Evolutionary conservation across 2,797 vertebrate genomes (phyloP).

Genomic region (Hipposideros larvatus): DNA sequence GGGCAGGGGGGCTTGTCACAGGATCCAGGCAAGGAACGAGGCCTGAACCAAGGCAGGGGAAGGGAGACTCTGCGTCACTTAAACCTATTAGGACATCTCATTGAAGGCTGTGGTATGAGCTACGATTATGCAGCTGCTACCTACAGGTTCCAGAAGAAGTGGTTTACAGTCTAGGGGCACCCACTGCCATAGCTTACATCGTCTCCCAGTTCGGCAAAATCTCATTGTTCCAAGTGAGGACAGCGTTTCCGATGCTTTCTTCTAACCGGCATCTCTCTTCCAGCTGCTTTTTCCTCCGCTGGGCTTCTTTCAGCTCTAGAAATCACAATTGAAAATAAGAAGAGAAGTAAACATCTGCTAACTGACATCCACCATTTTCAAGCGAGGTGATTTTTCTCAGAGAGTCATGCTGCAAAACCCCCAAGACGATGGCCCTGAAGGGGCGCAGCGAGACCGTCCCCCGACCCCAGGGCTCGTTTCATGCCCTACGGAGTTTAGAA

Average conservation of each 20-base stretch:
- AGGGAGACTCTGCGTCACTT: rapidly evolving
- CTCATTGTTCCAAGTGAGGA: slow-evolving; percentile 96
- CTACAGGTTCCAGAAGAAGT: background rate
- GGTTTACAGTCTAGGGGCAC: rapidly evolving
- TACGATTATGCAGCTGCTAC: rapidly evolving
- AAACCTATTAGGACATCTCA: rapidly evolving
- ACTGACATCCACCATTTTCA: rapidly evolving
- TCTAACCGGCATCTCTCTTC: slow-evolving; percentile 95
- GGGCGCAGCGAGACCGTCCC: rapidly evolving
- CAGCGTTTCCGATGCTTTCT: slow-evolving; percentile 96
- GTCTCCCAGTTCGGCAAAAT: slow-evolving; percentile 97
- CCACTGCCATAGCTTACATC: slow-evolving; percentile 88
- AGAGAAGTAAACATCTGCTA: background rate
- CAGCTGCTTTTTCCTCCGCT: slow-evolving; percentile 95
- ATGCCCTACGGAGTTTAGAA: rapidly evolving
- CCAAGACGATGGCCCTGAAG: background rate
- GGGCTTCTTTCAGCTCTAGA: slow-evolving; percentile 95
- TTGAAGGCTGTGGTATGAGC: background rate
- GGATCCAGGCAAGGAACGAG: background rate
- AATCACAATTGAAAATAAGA: background rate
- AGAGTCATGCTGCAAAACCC: rapidly evolving
- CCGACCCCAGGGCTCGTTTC: too few relatives aligned
- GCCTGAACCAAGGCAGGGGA: background rate
- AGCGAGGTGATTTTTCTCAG: background rate
- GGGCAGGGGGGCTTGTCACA: too few relatives aligned